Percentiles rank a stretch among this genome's conserved stretches.
Evolutionary conservation across 1,140 invertebrate species (phyloP).

Genomic region (Meloidogyne floridensis): DNA sequence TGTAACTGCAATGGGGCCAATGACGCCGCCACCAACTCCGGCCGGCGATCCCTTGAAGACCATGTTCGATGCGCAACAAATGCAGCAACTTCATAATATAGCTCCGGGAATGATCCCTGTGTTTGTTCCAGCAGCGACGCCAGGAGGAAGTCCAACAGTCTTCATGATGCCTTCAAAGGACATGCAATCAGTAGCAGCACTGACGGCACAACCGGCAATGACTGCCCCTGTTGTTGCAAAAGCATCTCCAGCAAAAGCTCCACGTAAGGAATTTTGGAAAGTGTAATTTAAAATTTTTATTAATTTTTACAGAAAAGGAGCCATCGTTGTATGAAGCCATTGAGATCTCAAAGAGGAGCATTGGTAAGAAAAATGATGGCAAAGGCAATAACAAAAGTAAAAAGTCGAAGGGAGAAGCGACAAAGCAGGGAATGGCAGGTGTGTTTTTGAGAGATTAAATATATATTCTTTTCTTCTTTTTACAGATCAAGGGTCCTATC

Average conservation of each 20-base stretch:
- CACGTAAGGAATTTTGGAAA: neutral
- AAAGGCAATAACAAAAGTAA: neutral
- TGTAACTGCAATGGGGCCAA: neutral
- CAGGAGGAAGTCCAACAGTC: neutral
- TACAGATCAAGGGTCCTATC: neutral
- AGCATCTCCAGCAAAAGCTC: no score
- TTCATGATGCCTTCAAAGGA: slow-evolving; percentile 3
- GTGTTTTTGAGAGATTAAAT: neutral
- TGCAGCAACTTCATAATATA: neutral
- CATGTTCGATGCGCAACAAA: neutral
- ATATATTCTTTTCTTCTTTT: neutral
- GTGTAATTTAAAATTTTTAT: neutral
- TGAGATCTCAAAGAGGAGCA: neutral
- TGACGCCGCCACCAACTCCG: neutral
- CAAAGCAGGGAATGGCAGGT: slow-evolving; percentile 1
- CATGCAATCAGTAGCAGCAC: neutral
- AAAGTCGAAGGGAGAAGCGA: neutral
- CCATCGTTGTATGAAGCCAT: neutral
- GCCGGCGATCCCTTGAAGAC: neutral
- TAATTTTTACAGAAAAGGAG: neutral
- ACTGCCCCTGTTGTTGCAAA: neutral
- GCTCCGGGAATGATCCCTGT: neutral
- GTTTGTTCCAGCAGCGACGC: neutral
- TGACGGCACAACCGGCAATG: neutral
- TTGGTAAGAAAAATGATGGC: neutral